Evolutionary conservation across 2,888 invertebrate genomes (phyloP).

Genomic region (Lypha dubia): DNA sequence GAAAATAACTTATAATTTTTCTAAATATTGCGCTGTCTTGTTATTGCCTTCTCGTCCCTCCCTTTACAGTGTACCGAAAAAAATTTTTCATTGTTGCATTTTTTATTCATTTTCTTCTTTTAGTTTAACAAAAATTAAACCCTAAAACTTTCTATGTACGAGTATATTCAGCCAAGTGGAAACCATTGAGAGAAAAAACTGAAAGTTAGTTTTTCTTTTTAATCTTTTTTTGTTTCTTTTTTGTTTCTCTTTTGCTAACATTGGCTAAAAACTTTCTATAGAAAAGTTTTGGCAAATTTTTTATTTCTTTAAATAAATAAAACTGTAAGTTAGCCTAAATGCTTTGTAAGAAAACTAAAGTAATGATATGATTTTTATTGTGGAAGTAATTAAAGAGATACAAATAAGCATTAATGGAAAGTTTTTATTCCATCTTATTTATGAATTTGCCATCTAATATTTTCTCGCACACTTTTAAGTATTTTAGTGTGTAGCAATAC

Average conservation of each 20-base stretch:
- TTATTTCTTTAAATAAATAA: constrained; percentile 1
- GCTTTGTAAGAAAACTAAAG: constrained; percentile 8
- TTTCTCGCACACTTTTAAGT: no score
- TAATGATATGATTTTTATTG: constrained; percentile 24
- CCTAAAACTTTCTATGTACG: constrained; percentile 48
- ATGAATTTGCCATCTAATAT: no score
- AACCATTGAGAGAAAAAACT: constrained; percentile 47
- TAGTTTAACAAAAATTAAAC: constrained; percentile 20
- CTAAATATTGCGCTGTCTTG: constrained; percentile 26
- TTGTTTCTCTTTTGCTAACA: constrained; percentile 46
- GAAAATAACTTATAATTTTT: constrained; percentile 4
- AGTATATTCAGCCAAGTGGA: constrained; percentile 52
- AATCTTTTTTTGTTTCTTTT: background rate
- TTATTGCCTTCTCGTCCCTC: constrained; percentile 22
- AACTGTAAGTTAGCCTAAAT: constrained; percentile 46
- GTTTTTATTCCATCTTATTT: background rate
- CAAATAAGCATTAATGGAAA: background rate
- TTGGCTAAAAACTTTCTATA: constrained; percentile 54
- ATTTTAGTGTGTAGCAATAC: no score
- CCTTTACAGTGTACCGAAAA: constrained; percentile 36
- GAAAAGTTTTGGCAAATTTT: constrained; percentile 42
- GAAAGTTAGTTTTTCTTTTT: constrained; percentile 53
- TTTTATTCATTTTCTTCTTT: background rate
- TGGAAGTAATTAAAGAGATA: constrained; percentile 12
- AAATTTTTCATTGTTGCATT: constrained; percentile 39